These are phyloP conservation scores for Mongoloraphidia duomilia DNA, from an alignment of 2,888 invertebrate species.

Conservation along the genomic window DNA sequence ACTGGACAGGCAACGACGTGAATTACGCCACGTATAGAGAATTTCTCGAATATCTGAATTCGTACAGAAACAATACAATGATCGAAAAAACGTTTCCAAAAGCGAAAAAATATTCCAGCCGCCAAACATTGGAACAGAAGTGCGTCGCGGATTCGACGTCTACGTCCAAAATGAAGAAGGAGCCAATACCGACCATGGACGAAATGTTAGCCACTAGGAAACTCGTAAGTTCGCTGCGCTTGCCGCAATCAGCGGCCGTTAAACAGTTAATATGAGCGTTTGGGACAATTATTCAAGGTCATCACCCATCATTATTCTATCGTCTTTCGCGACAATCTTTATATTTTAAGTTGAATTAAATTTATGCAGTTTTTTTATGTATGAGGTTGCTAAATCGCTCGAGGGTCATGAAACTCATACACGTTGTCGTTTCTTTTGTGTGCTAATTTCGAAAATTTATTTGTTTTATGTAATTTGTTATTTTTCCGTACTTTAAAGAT, in stretches of 20 bases:
- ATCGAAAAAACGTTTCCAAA: conserved; percentile 28
- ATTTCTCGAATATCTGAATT: conserved; percentile 49
- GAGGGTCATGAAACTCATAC: too few relatives aligned
- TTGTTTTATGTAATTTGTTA: too few relatives aligned
- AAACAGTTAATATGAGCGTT: not conserved
- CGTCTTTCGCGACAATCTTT: not conserved
- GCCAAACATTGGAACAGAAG: too few relatives aligned
- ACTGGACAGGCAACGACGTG: conserved; percentile 54
- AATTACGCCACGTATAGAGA: conserved; percentile 56
- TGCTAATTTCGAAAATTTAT: too few relatives aligned
- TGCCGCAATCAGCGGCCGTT: conserved; percentile 20
- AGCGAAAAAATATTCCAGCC: conserved; percentile 14
- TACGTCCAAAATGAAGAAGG: conserved; percentile 30
- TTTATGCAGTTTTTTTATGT: not conserved
- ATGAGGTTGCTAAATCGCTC: not conserved
- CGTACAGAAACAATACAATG: conserved; percentile 37
- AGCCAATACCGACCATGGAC: conserved; percentile 36
- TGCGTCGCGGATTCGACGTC: not conserved
- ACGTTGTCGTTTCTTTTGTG: too few relatives aligned
- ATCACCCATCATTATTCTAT: not conserved
- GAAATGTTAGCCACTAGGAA: conserved; percentile 34
- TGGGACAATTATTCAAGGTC: too few relatives aligned
- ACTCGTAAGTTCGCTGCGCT: too few relatives aligned
- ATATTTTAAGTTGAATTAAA: not conserved
- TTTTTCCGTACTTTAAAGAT: too few relatives aligned